Percentiles rank a stretch among this genome's conserved stretches.
phyloP scores from a whole-genome alignment of 2,113 vertebrate species.

The Oncorhynchus clarkii region DNA sequence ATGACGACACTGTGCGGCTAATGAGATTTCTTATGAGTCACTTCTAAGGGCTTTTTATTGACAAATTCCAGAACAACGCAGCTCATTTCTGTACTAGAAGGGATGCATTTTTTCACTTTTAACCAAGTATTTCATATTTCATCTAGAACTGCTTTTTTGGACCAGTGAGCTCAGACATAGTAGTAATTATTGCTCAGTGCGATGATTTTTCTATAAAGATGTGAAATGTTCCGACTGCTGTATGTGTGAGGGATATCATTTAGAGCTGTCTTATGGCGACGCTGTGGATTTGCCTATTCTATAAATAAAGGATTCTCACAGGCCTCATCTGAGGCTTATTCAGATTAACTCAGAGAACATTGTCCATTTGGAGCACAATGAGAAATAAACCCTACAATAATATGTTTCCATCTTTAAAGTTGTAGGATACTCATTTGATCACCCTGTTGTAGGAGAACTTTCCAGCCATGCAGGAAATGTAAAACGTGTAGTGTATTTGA shows the following conservation, averaged over 20 bases:
- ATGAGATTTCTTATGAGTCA: neutral
- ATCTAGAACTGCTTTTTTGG: neutral
- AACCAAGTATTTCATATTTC: neutral
- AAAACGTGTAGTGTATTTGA: no score
- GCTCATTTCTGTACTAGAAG: no score
- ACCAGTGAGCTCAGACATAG: no score
- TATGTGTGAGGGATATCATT: neutral
- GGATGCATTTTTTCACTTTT: neutral
- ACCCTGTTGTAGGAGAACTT: no score
- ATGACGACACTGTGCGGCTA: neutral
- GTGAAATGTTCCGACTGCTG: no score
- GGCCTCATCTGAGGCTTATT: conserved; percentile 27
- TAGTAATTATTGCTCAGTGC: no score
- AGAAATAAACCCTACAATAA: conserved; percentile 53
- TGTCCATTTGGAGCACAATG: conserved; percentile 52
- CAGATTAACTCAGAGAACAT: conserved; percentile 45
- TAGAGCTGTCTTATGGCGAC: neutral
- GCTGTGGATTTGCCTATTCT: neutral
- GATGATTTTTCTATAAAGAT: no score
- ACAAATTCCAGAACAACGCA: neutral
- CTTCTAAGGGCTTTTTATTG: neutral
- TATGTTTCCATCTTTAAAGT: conserved; percentile 32
- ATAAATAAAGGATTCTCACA: neutral
- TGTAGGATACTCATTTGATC: no score
- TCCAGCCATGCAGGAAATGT: no score